Evolutionary conservation across 2,888 invertebrate species (phyloP), one percentile per base, ranked within the genome.

Genomic region (Smittia aterrima): DNA sequence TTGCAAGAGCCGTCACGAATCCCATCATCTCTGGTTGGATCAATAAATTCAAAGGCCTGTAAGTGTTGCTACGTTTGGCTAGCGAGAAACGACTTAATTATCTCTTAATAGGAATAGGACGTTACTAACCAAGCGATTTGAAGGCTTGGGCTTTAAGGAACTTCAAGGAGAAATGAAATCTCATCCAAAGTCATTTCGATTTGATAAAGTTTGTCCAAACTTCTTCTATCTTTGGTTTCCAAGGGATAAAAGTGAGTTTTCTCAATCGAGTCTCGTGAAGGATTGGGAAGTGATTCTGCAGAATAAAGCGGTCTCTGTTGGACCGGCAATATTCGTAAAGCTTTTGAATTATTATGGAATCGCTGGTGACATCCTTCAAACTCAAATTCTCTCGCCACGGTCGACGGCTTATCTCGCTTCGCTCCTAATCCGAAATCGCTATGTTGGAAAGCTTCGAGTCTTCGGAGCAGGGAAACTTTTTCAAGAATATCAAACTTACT

Each of bases 291-390:
- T 89, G 27, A 82, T 89, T 4, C 85, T 89, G 78, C 78, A 92
- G 92, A 92, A 93, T 79, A 87, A 91, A 75, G 90, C 92, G 22
- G 89, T 92, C 79, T 92, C 92, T 77, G 84, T 92, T 77, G 93
- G 92, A 0, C 92, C 93, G 0, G 92, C 92, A 0, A 87, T 90
- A 0, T 84, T 93, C 76, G 89, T 89, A 70, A 88, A 89, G 76
- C 86, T 91, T 0, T 84, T 92, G n/a, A 86, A 87, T 58, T 80
- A 79, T 74, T 83, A 87, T 76, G 85, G 88, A 66, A 82, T 93
- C 0, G 86, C 87, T 11, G 93, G 93, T 1, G 89, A 89, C 22
- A 89, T 93, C 0, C 87, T 92, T 0, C 90, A 92, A 79, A 92
- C 92, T 0, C 93, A 93, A 78, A 87, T 92, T 0, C 88, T 90